Evolutionary conservation across 2,113 vertebrate species (phyloP), one percentile per base, ranked within the genome.

Genomic region (Periophthalmodon schlosseri): DNA sequence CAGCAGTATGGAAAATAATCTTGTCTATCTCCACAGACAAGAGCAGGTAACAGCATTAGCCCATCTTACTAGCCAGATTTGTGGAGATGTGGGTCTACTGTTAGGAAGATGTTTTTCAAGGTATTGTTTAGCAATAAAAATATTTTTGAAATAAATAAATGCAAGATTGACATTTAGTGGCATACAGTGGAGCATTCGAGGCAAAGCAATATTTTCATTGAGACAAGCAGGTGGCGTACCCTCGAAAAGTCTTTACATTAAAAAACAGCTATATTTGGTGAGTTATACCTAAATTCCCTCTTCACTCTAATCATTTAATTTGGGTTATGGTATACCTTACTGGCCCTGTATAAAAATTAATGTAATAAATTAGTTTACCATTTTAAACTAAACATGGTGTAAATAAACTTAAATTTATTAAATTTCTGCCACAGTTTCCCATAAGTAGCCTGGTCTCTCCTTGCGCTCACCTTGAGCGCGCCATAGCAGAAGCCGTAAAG

Each of bases 401-500:
- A 20, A 54, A n/a, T 21, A 56, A 56, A 56, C n/a, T 2, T 56
- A 10, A 3, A 20, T 52, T 6, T 52, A 20, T 52, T 16, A 0
- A 52, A 16, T 52, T 52, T 52, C 49, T 56, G 52, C 20, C 52
- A 10, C n/a, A 10, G 15, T 13, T 23, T 3, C 50, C 63, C 21
- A 76, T 34, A 24, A 18, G 46, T 64, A 3, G 12, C 39, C 16
- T 28, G 0, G 2, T 60, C 9, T 33, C 39, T 24, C 21, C 70
- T 46, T 58, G 61, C 12, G 24, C 93, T 95, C 79, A 99, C 98
- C 97, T 97, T 97, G 84, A 99, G 91, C 70, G 98, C 97, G 70
- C 97, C 98, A 4, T 99, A 99, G 90, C 97, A 99, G 79, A 99
- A 92, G 77, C 96, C 97, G 47, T 99, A 99, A 10, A 99, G 92